Percentiles rank a stretch among this genome's conserved stretches.
These are phyloP conservation scores for Cercopithecus mona DNA, from an alignment of 2,113 vertebrate genomes.

Conservation along the genomic window DNA sequence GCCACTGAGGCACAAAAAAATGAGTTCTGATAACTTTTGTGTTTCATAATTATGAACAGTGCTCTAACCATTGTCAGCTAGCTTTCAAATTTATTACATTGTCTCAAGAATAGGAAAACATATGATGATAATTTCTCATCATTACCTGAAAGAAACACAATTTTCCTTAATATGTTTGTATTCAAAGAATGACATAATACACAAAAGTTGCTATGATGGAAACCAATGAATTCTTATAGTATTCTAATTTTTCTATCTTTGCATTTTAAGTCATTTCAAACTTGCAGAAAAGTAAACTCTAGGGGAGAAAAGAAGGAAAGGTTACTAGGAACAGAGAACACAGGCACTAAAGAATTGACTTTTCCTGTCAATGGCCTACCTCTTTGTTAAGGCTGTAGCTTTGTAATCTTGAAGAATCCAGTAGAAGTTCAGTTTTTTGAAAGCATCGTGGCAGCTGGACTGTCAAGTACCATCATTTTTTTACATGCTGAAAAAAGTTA, in stretches of 20 bases:
- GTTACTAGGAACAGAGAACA: not conserved
- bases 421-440: not conserved
- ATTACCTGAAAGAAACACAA: not conserved
- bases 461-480: not conserved
- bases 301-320: not conserved
- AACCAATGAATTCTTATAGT: not conserved
- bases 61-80: not conserved
- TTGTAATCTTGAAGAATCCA: not conserved
- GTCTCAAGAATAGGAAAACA: not conserved
- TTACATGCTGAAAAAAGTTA: not conserved
- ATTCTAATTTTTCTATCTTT: not conserved
- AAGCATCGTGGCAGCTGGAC: not conserved
- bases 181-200: not conserved
- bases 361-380: not conserved
- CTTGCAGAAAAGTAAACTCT: not conserved
- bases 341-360: not conserved
- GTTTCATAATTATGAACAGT: not conserved
- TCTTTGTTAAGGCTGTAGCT: not conserved
- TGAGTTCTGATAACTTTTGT: constrained; percentile 2
- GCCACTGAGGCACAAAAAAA: not conserved
- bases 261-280: constrained; percentile 33
- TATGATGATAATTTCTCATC: not conserved
- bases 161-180: constrained; percentile 22
- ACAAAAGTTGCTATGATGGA: not conserved
- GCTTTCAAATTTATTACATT: constrained; percentile 31